A percentile compares a stretch with the other conserved stretches of the same genome.
Conservation (phyloP, 2,888 invertebrate genomes). For the Zhengitettix transpicula region DNA sequence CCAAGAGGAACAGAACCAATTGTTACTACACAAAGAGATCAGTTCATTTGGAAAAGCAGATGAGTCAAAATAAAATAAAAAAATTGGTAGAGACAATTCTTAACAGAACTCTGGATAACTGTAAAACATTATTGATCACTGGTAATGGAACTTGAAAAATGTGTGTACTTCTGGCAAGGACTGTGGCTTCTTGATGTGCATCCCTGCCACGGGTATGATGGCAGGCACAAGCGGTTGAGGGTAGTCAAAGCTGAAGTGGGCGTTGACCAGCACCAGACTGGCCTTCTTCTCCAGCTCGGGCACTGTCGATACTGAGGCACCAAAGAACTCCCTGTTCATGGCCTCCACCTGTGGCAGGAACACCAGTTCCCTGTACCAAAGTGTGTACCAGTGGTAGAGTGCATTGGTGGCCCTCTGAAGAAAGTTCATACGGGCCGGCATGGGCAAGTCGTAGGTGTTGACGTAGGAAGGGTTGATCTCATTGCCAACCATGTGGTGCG, state of each 20-base stretch:
- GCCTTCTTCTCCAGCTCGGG: constrained; percentile 29
- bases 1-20: too few species aligned
- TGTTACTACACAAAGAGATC: too few species aligned
- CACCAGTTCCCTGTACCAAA: not conserved
- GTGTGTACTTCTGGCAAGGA: constrained; percentile 24
- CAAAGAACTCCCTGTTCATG: constrained; percentile 11
- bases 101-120: too few species aligned
- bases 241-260: constrained; percentile 18
- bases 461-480: constrained; percentile 18
- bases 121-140: too few species aligned
- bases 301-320: constrained; percentile 14
- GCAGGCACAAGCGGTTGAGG: constrained; percentile 26
- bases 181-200: constrained; percentile 24
- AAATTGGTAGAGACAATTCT: too few species aligned
- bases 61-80: too few species aligned
- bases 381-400: not conserved
- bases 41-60: too few species aligned
- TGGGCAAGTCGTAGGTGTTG: constrained; percentile 10
- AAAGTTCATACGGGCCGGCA: constrained; percentile 9
- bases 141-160: too few species aligned
- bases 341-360: constrained; percentile 4
- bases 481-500: constrained; percentile 16
- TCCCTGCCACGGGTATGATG: constrained; percentile 26
- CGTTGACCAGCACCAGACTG: constrained; percentile 26
- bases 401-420: constrained; percentile 8